A percentile compares a stretch with the other conserved stretches of the same genome.
These are phyloP conservation scores for Nothobranchius kuhntae DNA, from an alignment of 2,113 vertebrate species.

Conservation along the genomic window DNA sequence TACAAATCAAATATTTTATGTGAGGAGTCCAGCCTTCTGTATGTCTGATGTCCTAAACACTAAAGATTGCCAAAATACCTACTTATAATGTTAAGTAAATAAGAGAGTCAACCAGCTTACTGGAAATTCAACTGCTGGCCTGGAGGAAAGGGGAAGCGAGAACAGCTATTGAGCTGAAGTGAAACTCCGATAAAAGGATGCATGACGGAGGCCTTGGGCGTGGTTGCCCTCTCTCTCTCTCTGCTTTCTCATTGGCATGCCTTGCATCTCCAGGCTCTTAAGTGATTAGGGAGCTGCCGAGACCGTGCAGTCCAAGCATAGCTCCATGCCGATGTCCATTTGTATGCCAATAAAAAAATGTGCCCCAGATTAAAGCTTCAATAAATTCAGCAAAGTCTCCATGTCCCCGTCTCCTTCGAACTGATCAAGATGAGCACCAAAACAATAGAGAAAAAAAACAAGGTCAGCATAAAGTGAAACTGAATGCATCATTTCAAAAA, in stretches of 20 bases:
- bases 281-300: constrained; percentile 70
- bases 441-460: constrained; percentile 6
- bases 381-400: constrained; percentile 69
- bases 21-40: no score
- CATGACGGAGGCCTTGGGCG: constrained; percentile 62
- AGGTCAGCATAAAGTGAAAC: constrained; percentile 25
- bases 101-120: constrained; percentile 48
- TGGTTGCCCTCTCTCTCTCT: constrained; percentile 24
- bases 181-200: constrained; percentile 59
- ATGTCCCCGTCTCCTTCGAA: constrained; percentile 53
- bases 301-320: constrained; percentile 66
- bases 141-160: constrained; percentile 44
- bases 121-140: constrained; percentile 63
- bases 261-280: constrained; percentile 65
- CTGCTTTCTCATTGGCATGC: constrained; percentile 66
- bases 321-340: constrained; percentile 77
- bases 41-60: constrained; percentile 26
- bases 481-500: constrained; percentile 16
- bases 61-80: constrained; percentile 41
- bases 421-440: constrained; percentile 39
- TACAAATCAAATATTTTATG: neutral
- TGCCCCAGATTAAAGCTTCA: constrained; percentile 75
- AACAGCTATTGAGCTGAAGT: constrained; percentile 32
- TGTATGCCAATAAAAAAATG: constrained; percentile 80
- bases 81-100: constrained; percentile 60